phyloP scores from a whole-genome alignment of 2,888 invertebrate genomes.

The Exocentrus adspersus region DNA sequence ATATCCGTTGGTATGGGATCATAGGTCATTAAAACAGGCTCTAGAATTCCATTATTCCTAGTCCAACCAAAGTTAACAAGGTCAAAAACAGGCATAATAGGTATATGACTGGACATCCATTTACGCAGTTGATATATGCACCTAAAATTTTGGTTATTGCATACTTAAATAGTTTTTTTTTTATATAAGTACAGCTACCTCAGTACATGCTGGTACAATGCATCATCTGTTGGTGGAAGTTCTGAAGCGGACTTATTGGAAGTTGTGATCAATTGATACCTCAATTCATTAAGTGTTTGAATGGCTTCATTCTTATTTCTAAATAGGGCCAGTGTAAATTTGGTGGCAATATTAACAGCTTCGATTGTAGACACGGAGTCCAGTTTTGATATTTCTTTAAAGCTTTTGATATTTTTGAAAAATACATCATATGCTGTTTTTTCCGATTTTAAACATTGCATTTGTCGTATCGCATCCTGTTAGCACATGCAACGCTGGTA shows the following conservation, averaged over 20 bases:
- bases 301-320: slow-evolving; percentile 13
- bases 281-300: slow-evolving; percentile 5
- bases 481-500: background rate
- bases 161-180: background rate
- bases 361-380: background rate
- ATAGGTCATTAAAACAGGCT: background rate
- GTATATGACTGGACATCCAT: background rate
- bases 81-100: background rate
- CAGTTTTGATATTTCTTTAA: background rate
- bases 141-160: background rate
- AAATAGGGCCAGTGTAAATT: background rate
- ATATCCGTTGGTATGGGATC: background rate
- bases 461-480: background rate
- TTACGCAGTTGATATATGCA: background rate
- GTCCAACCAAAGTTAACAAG: background rate
- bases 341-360: background rate
- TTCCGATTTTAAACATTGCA: background rate
- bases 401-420: background rate
- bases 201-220: slow-evolving; percentile 8
- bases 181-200: background rate
- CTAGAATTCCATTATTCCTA: background rate
- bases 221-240: slow-evolving; percentile 16
- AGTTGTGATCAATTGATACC: background rate
- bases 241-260: slow-evolving; percentile 1
- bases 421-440: background rate